Conservation (phyloP, 2,888 invertebrate genomes). For the Heteromyza rotundicornis region DNA sequence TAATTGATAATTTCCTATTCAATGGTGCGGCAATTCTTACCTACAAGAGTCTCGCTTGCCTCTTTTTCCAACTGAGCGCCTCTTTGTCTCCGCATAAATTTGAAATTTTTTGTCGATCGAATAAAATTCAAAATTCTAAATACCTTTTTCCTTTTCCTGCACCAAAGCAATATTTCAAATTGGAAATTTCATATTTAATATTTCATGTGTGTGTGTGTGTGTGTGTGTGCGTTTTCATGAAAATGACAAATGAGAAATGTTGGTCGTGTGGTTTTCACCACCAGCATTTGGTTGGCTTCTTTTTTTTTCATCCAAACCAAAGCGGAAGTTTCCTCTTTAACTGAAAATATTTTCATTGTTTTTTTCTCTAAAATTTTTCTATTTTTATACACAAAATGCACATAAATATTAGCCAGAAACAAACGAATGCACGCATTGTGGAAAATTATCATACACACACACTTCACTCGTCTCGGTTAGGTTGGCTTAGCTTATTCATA, state of each 20-base stretch:
- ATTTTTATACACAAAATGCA: slow-evolving; percentile 27
- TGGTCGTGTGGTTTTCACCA: not conserved
- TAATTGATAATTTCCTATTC: not conserved
- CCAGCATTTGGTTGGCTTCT: not conserved
- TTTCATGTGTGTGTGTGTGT: too few relatives aligned
- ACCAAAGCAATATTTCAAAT: not conserved
- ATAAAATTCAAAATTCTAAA: not conserved
- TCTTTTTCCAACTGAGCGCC: slow-evolving; percentile 1
- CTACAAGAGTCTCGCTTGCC: too few relatives aligned
- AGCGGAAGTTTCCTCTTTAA: slow-evolving; percentile 49
- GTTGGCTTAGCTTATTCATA: not conserved
- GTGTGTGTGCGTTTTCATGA: not conserved
- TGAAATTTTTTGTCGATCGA: not conserved
- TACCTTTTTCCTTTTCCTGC: not conserved
- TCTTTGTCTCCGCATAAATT: slow-evolving; percentile 8
- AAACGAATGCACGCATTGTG: not conserved
- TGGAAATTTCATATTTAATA: not conserved
- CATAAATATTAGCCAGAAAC: not conserved
- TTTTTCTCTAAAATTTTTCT: slow-evolving; percentile 32
- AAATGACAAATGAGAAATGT: not conserved
- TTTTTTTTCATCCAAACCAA: slow-evolving; percentile 18
- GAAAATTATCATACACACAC: not conserved
- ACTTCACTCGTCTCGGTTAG: not conserved
- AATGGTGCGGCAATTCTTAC: not conserved
- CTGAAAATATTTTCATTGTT: slow-evolving; percentile 38